Conservation (phyloP, 2,113 vertebrate genomes). For the Galbula dea region DNA sequence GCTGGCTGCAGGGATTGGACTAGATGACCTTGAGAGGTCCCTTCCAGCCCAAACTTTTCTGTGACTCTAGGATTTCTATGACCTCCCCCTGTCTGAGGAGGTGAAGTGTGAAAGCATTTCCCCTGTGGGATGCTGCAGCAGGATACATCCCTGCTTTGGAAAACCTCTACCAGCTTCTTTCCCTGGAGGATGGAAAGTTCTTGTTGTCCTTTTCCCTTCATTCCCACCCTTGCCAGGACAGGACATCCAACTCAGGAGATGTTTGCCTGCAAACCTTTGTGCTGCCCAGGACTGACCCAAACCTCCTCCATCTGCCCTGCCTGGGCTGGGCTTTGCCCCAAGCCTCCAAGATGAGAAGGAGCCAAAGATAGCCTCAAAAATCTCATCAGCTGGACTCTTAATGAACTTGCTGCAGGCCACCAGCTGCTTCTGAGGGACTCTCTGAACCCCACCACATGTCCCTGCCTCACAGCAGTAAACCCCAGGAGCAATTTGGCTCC, state of each 20-base stretch:
- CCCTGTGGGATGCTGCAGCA: background rate
- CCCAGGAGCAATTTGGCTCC: background rate
- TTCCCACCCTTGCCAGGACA: background rate
- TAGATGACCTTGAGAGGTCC: no score
- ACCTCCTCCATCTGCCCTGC: background rate
- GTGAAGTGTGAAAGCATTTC: no score
- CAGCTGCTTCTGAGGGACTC: slow-evolving; percentile 10
- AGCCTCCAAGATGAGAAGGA: background rate
- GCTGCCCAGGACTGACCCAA: background rate
- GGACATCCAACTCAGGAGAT: background rate
- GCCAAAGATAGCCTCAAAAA: background rate
- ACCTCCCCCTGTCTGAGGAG: no score
- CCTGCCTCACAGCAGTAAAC: slow-evolving; percentile 10
- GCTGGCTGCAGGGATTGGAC: no score
- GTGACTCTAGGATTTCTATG: no score
- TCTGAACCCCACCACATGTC: slow-evolving; percentile 24
- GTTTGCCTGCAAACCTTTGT: background rate
- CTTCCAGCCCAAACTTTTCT: no score
- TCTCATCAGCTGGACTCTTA: background rate
- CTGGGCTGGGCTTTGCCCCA: background rate
- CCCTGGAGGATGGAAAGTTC: slow-evolving; percentile 3
- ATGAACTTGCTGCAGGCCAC: slow-evolving; percentile 11
- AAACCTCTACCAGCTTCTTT: background rate
- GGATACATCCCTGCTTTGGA: background rate
- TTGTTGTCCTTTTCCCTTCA: background rate